Evolutionary conservation across 2,113 vertebrate genomes (phyloP).

Genomic region (Odocoileus hemionus): DNA sequence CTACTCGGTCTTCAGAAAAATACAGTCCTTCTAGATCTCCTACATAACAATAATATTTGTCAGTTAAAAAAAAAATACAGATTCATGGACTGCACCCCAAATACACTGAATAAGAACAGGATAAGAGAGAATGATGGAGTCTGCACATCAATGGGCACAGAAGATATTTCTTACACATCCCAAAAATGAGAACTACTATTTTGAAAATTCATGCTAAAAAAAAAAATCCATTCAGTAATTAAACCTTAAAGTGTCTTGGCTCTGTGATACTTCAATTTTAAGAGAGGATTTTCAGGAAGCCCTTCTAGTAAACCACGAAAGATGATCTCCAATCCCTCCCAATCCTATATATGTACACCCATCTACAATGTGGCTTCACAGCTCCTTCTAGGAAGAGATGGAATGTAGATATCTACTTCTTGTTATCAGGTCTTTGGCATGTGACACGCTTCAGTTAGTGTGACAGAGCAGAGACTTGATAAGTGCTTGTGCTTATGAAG

Average conservation of each 20-base stretch:
- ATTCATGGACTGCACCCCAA: neutral
- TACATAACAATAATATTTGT: neutral
- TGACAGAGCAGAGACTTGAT: neutral
- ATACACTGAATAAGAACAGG: neutral
- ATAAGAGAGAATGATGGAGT: neutral
- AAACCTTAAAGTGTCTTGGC: neutral
- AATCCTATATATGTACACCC: too few relatives aligned
- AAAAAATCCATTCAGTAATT: neutral
- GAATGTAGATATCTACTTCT: neutral
- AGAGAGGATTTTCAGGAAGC: neutral
- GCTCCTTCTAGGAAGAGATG: neutral
- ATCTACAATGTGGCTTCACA: neutral
- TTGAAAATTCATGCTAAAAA: neutral
- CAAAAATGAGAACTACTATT: neutral
- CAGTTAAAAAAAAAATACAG: neutral
- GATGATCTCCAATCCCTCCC: neutral
- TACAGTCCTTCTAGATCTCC: neutral
- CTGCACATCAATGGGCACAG: neutral
- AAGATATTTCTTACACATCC: neutral
- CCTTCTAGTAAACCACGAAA: neutral
- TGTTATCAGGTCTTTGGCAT: neutral
- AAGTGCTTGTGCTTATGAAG: neutral
- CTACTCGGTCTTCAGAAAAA: neutral
- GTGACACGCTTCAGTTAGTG: neutral
- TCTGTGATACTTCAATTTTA: neutral